phyloP scores from a whole-genome alignment of 2,113 vertebrate species.

The Glaucomys volans region DNA sequence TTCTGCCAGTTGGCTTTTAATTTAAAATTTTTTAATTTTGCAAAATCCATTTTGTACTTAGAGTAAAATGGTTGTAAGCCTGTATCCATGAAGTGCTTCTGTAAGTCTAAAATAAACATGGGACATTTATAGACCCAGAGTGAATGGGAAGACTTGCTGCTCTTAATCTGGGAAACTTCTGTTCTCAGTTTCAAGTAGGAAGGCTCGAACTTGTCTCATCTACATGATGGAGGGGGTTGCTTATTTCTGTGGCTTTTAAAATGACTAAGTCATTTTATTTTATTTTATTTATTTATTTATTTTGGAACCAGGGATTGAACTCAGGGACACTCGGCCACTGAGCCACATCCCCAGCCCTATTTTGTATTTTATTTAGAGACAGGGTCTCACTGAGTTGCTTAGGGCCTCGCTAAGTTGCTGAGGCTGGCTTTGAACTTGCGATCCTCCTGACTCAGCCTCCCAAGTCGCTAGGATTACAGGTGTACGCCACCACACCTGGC shows the following conservation, averaged over 20 bases:
- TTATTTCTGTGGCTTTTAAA: constrained; percentile 56
- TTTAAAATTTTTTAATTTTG: constrained; percentile 41
- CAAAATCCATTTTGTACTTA: constrained; percentile 49
- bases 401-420: too few relatives aligned
- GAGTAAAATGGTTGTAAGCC: constrained; percentile 50
- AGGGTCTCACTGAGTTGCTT: too few relatives aligned
- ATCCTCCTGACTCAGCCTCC: too few relatives aligned
- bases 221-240: neutral
- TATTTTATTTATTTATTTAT: too few relatives aligned
- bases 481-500: too few relatives aligned
- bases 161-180: constrained; percentile 34
- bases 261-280: neutral
- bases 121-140: constrained; percentile 38
- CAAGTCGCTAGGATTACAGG: too few relatives aligned
- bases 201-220: constrained; percentile 18
- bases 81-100: constrained; percentile 18
- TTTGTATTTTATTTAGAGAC: too few relatives aligned
- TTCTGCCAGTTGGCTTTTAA: constrained; percentile 21
- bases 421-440: too few relatives aligned
- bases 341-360: too few relatives aligned
- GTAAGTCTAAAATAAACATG: constrained; percentile 57
- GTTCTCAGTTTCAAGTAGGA: constrained; percentile 55
- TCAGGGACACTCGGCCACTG: too few relatives aligned
- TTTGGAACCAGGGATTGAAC: too few relatives aligned
- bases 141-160: constrained; percentile 38